A percentile compares a stretch with the other conserved stretches of the same genome.
phyloP scores from a whole-genome alignment of 2,797 vertebrate species.

The Dipus sagitta region DNA sequence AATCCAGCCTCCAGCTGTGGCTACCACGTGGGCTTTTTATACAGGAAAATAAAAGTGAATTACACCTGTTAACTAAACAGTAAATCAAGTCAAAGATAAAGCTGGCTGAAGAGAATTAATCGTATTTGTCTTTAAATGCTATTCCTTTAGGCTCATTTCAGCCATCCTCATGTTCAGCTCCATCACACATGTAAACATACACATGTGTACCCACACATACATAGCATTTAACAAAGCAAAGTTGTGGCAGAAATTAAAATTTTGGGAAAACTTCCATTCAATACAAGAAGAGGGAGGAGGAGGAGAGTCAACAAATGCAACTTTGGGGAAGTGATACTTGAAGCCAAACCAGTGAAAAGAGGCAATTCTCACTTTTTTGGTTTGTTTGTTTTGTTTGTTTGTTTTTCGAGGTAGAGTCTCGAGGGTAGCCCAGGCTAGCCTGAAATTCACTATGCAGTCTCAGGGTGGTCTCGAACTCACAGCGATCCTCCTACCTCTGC shows the following conservation, averaged over 20 bases:
- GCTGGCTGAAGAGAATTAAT: not conserved
- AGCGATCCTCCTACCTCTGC: no score
- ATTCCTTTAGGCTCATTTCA: not conserved
- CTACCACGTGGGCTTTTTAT: no score
- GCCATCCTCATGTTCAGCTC: not conserved
- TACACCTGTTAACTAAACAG: not conserved
- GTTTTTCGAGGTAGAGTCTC: no score
- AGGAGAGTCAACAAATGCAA: not conserved
- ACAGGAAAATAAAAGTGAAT: no score
- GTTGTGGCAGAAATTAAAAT: not conserved
- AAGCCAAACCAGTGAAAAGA: not conserved
- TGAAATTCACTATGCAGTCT: no score
- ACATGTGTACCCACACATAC: not conserved
- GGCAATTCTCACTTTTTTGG: not conserved
- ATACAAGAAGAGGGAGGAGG: not conserved
- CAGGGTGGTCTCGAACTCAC: no score
- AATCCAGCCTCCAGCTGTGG: no score
- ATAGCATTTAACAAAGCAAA: not conserved
- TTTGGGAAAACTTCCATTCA: not conserved
- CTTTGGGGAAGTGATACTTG: not conserved
- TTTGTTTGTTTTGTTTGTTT: no score
- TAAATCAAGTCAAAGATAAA: not conserved
- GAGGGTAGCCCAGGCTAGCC: no score
- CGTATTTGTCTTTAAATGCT: not conserved
- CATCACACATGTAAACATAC: not conserved